Evolutionary conservation across 2,888 invertebrate species (phyloP), one percentile per base, ranked within the genome.

Genomic region (Erynnis tages): DNA sequence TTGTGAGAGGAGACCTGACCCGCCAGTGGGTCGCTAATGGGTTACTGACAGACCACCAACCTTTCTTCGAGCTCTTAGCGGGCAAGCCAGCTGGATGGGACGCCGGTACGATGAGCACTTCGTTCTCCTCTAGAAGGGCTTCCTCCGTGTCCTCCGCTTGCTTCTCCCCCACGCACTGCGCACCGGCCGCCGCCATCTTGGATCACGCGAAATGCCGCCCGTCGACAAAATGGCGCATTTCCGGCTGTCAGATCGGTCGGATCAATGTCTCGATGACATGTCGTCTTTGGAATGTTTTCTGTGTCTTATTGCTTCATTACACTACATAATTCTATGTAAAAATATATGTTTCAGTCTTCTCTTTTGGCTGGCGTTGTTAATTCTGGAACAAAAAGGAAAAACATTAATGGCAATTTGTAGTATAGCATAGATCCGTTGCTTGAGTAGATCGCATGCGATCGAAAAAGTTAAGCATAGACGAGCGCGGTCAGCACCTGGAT

Each of bases 31-130:
- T n/a, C n/a, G n/a, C n/a, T n/a, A n/a, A n/a, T n/a, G n/a, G n/a
- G n/a, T n/a, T 21, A 5, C 5, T 21, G 21, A 5, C 4, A 21
- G 8, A 25, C 2, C 37, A 16, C 73, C 66, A n/a, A 88, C 88
- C 88, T 75, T 87, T 88, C 56, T 88, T 88, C 1, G 85, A 85
- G 29, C 85, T 82, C 60, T 87, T 87, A 1, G 71, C 71, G 0
- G 84, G 53, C 14, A 74, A 8, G 0, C 67, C 74, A 0, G 66
- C 74, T 4, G 79, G 79, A 0, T 73, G 60, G 1, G 32, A 45
- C 2, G 60, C 54, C 1, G 78, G 74, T 11, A 82, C 71, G 1
- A 82, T 59, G 21, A 76, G 8, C 41, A 74, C 73, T 54, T 67
- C 66, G 21, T 76, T 77, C 1, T 57, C 65, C 0, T 75, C 75